phyloP scores from a whole-genome alignment of 2,113 vertebrate genomes.

The Turnix velox region DNA sequence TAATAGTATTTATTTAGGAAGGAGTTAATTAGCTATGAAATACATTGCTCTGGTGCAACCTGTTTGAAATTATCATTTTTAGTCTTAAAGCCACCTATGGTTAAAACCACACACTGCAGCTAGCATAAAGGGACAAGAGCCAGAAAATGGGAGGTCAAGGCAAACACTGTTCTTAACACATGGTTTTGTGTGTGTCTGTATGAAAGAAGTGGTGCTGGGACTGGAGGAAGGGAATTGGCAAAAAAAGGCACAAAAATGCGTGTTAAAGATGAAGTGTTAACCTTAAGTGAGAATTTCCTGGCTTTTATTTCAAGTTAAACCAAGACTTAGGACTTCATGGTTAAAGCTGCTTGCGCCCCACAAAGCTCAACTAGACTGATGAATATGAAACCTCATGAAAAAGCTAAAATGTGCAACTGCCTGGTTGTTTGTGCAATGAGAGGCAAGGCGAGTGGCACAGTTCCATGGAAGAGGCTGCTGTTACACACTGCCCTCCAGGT shows the following conservation, averaged over 20 bases:
- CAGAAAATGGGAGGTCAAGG: slow-evolving; percentile 56
- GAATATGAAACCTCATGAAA: not conserved
- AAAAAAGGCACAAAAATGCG: slow-evolving; percentile 52
- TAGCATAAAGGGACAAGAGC: not conserved
- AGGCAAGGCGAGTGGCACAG: not conserved
- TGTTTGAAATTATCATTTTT: not conserved
- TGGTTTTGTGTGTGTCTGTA: not conserved
- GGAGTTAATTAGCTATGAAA: slow-evolving; percentile 21
- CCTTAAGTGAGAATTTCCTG: slow-evolving; percentile 6
- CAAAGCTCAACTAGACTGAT: not conserved
- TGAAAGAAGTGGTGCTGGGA: not conserved
- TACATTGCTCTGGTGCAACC: not conserved
- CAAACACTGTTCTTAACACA: slow-evolving; percentile 33
- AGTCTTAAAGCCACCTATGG: slow-evolving; percentile 24
- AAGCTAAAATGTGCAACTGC: not conserved
- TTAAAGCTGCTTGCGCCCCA: not conserved
- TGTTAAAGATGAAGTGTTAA: slow-evolving; percentile 20
- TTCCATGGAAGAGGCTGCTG: not conserved
- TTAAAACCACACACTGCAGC: slow-evolving; percentile 9
- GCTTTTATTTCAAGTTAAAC: slow-evolving; percentile 1
- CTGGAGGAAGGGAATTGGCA: slow-evolving; percentile 17
- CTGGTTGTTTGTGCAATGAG: not conserved
- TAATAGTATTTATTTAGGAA: slow-evolving; percentile 16
- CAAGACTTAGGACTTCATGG: not conserved
- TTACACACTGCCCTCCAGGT: not conserved